phyloP scores from a whole-genome alignment of 2,888 invertebrate genomes.

The Acronicta alni region DNA sequence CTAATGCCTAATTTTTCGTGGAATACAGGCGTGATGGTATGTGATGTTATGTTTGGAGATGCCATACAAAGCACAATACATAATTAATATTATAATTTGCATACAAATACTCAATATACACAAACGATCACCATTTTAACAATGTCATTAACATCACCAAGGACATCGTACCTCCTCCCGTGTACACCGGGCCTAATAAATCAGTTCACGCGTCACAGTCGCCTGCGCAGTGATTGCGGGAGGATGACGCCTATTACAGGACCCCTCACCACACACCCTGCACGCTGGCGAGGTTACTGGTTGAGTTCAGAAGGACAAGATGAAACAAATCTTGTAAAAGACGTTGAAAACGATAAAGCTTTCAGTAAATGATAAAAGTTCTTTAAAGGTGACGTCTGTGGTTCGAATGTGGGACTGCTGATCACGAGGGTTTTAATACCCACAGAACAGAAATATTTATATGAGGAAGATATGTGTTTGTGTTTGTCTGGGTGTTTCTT shows the following conservation, averaged over 20 bases:
- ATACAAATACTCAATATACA: not conserved
- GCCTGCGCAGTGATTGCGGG: slow-evolving; percentile 83
- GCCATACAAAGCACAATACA: slow-evolving; percentile 12
- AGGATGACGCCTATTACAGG: slow-evolving; percentile 82
- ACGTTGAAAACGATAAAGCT: too few species aligned
- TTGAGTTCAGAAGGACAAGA: slow-evolving; percentile 26
- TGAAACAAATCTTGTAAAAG: not conserved
- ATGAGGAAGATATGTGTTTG: too few species aligned
- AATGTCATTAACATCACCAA: slow-evolving; percentile 17
- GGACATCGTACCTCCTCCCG: slow-evolving; percentile 47
- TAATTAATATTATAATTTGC: not conserved
- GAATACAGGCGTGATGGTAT: too few species aligned
- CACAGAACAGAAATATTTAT: too few species aligned
- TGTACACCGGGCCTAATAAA: slow-evolving; percentile 63
- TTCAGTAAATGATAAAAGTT: too few species aligned
- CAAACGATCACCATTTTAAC: not conserved
- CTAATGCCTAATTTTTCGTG: too few species aligned
- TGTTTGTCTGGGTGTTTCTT: too few species aligned
- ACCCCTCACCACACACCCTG: slow-evolving; percentile 67
- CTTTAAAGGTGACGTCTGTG: too few species aligned
- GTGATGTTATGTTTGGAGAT: too few species aligned
- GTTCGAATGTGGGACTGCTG: too few species aligned
- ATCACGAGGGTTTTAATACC: too few species aligned
- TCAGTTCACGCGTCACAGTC: slow-evolving; percentile 79
- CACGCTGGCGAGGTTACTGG: not conserved